Evolutionary conservation across 1,140 invertebrate species (phyloP).

Genomic region (Hycleus cichorii): DNA sequence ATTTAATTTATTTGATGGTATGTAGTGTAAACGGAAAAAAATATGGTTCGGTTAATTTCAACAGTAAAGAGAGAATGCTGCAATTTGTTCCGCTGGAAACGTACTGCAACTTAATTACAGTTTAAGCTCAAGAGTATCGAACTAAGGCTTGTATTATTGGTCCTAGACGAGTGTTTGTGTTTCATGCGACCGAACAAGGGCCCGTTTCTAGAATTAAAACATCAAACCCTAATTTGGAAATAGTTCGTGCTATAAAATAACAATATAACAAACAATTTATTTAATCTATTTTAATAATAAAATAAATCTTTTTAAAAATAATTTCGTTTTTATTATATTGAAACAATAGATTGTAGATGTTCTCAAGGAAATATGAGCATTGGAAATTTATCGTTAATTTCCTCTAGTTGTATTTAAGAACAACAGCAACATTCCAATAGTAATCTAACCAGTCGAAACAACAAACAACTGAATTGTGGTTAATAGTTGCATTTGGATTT

Average conservation of each 20-base stretch:
- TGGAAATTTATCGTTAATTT: too few species aligned
- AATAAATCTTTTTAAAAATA: too few species aligned
- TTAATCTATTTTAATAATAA: slow-evolving; percentile 9
- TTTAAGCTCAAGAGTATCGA: slow-evolving; percentile 16
- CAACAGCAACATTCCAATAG: too few species aligned
- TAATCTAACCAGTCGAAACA: too few species aligned
- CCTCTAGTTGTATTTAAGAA: too few species aligned
- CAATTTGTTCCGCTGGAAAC: slow-evolving; percentile 18
- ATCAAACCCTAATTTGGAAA: slow-evolving; percentile 20
- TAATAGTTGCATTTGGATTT: too few species aligned
- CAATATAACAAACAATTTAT: slow-evolving; percentile 19
- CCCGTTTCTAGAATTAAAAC: slow-evolving; percentile 23
- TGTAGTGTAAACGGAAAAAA: slow-evolving; percentile 14
- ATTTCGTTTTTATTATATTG: too few species aligned
- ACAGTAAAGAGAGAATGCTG: slow-evolving; percentile 16
- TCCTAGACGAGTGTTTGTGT: slow-evolving; percentile 18
- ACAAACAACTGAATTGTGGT: too few species aligned
- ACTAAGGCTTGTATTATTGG: slow-evolving; percentile 14
- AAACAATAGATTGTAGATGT: too few species aligned
- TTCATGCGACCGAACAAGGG: slow-evolving; percentile 15
- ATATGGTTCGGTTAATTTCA: slow-evolving; percentile 18
- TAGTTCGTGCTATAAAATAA: slow-evolving; percentile 21
- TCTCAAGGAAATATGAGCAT: too few species aligned
- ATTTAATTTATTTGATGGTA: slow-evolving; percentile 19
- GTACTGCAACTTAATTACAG: slow-evolving; percentile 16